These are phyloP conservation scores for Recurvirostra avosetta DNA, from an alignment of 2,113 vertebrate genomes.

Conservation along the genomic window DNA sequence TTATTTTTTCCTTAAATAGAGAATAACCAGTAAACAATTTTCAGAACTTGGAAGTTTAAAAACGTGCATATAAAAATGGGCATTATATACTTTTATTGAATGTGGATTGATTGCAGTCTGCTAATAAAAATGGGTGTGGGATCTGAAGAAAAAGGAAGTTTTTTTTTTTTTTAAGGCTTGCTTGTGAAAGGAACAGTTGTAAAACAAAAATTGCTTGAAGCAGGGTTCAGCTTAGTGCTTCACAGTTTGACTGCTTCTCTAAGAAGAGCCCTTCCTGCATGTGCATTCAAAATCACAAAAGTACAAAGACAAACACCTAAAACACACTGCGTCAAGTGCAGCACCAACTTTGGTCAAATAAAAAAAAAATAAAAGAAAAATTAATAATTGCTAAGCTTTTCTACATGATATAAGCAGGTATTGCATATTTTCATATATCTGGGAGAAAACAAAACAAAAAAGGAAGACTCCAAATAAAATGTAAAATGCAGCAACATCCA, in stretches of 20 bases:
- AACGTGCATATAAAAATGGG: constrained; percentile 93
- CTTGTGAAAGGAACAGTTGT: constrained; percentile 88
- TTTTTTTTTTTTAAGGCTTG: constrained; percentile 89
- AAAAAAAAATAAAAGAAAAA: constrained; percentile 76
- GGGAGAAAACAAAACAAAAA: constrained; percentile 77
- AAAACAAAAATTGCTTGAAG: constrained; percentile 85
- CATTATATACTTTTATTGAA: constrained; percentile 85
- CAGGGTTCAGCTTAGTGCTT: constrained; percentile 88
- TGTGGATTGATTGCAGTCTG: constrained; percentile 84
- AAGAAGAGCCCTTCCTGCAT: constrained; percentile 86
- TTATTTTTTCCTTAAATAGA: constrained; percentile 87
- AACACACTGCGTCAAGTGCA: constrained; percentile 85
- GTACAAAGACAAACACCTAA: constrained; percentile 84
- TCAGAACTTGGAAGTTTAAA: constrained; percentile 90
- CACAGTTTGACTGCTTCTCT: constrained; percentile 87
- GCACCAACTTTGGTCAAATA: constrained; percentile 89
- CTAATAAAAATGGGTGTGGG: constrained; percentile 87
- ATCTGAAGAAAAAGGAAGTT: constrained; percentile 83
- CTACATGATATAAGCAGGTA: constrained; percentile 93
- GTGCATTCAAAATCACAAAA: constrained; percentile 84
- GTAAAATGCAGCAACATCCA: constrained; percentile 89
- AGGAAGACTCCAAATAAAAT: constrained; percentile 88
- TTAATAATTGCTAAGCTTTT: constrained; percentile 81
- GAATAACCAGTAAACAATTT: constrained; percentile 90
- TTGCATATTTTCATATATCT: constrained; percentile 97